A percentile compares a stretch with the other conserved stretches of the same genome.
Conservation (phyloP, 2,113 vertebrate genomes). For the Eurypyga helias region DNA sequence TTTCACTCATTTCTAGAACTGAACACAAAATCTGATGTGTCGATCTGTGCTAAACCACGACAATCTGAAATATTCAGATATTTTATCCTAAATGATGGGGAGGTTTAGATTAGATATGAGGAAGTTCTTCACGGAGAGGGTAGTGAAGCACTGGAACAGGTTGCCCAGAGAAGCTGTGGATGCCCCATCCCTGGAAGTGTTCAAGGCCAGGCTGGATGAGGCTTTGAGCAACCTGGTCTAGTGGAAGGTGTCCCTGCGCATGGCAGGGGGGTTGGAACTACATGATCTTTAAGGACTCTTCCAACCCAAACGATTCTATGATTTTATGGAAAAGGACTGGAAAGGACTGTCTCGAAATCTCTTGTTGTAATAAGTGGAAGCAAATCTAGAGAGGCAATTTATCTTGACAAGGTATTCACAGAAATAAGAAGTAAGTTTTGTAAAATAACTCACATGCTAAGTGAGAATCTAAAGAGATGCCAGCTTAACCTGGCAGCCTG, state of each 20-base stretch:
- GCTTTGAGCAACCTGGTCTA: no score
- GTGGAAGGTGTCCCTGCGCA: no score
- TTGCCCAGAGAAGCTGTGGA: no score
- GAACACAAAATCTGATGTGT: background rate
- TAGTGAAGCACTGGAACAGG: no score
- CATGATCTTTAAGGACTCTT: no score
- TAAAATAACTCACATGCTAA: background rate
- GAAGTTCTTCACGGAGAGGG: no score
- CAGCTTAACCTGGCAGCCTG: background rate
- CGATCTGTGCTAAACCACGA: background rate
- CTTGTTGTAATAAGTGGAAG: background rate
- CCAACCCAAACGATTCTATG: no score
- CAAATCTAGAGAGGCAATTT: background rate
- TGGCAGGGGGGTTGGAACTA: no score
- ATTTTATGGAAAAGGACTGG: background rate
- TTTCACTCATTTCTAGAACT: background rate
- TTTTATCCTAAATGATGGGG: background rate
- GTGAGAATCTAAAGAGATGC: background rate
- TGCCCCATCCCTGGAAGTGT: no score
- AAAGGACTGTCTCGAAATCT: background rate
- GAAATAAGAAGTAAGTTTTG: background rate
- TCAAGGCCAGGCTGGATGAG: no score
- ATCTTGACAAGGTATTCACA: background rate
- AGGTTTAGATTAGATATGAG: no score
- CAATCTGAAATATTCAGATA: background rate